Conservation (phyloP, 2,113 vertebrate genomes). For the Agelaius phoeniceus region DNA sequence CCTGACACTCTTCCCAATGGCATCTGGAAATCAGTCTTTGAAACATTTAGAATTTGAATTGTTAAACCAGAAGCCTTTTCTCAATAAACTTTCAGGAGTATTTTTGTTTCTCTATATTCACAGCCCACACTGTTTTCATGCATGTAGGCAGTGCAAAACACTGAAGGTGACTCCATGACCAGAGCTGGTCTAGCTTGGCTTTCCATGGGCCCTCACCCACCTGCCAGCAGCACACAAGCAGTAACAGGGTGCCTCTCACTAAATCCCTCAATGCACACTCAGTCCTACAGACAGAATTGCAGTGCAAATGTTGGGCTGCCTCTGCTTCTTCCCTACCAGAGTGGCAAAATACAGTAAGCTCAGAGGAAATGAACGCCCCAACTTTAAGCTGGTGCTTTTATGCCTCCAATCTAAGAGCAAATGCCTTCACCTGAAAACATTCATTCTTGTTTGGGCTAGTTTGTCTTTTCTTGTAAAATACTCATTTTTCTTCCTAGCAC, state of each 20-base stretch:
- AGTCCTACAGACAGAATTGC: background rate
- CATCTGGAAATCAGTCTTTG: constrained; percentile 35
- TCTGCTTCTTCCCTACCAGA: background rate
- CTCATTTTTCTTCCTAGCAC: background rate
- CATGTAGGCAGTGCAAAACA: rapidly evolving
- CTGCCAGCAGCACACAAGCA: background rate
- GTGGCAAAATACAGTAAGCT: background rate
- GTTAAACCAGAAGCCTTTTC: constrained; percentile 16
- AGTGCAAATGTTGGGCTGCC: background rate
- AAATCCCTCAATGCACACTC: background rate
- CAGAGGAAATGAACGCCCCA: background rate
- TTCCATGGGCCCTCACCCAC: background rate
- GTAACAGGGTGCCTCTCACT: background rate
- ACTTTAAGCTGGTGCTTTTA: background rate
- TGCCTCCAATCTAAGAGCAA: background rate
- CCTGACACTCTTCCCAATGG: constrained; percentile 60
- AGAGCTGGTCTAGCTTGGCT: background rate
- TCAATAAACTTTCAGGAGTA: background rate
- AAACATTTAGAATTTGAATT: constrained; percentile 8
- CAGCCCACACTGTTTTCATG: background rate
- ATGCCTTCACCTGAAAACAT: background rate
- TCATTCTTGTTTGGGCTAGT: background rate
- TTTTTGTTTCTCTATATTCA: background rate
- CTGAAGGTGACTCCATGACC: background rate
- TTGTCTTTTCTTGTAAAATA: background rate